Percentiles rank a stretch among this genome's conserved stretches.
phyloP scores from a whole-genome alignment of 2,113 vertebrate genomes.

The Tylochromis polylepis region DNA sequence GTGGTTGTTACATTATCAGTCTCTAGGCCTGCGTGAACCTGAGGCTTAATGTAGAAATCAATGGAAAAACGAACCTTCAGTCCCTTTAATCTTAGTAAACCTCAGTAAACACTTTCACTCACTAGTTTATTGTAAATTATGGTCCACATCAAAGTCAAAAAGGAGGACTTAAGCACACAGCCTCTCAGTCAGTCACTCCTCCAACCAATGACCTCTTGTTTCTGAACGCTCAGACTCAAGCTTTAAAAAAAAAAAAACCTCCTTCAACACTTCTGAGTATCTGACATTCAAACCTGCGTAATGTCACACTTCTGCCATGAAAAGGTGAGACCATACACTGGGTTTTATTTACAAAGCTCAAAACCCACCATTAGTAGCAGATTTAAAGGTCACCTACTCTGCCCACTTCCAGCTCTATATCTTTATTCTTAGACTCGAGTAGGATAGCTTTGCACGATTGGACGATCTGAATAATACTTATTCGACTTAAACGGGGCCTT shows the following conservation, averaged over 20 bases:
- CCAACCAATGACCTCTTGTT: not conserved
- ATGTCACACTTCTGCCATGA: not conserved
- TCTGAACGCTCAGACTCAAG: not conserved
- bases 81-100: not conserved
- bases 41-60: rapidly evolving
- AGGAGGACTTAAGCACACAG: not conserved
- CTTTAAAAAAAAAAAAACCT: not conserved
- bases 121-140: not conserved
- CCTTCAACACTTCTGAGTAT: not conserved
- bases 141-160: not conserved
- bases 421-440: not conserved
- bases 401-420: not conserved
- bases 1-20: not conserved
- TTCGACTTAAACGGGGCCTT: rapidly evolving
- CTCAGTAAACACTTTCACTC: not conserved
- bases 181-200: not conserved
- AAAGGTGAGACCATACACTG: not conserved
- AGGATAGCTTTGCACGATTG: not conserved
- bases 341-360: not conserved
- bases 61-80: not conserved
- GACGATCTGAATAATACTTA: rapidly evolving
- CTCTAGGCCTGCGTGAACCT: not conserved
- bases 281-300: not conserved
- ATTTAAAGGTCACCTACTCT: not conserved
- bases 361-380: not conserved